phyloP scores from a whole-genome alignment of 2,888 invertebrate species.

The Leptodirus hochenwartii region DNA sequence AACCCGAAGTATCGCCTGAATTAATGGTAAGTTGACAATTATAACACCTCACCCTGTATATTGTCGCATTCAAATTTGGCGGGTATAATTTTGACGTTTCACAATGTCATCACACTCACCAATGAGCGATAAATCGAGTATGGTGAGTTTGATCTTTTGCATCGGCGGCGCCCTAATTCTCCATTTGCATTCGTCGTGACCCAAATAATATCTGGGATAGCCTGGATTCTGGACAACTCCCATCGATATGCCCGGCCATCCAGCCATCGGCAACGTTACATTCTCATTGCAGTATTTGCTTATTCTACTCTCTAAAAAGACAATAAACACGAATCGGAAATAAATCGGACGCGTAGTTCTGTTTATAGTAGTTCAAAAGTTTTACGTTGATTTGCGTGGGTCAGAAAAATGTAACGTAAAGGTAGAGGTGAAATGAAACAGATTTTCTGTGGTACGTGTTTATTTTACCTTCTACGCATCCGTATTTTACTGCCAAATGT shows the following conservation, averaged over 20 bases:
- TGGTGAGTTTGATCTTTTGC: slow-evolving; percentile 42
- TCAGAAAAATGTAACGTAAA: no score
- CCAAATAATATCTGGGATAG: slow-evolving; percentile 56
- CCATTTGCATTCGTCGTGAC: slow-evolving; percentile 47
- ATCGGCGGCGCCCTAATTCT: slow-evolving; percentile 39
- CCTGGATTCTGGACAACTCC: slow-evolving; percentile 54
- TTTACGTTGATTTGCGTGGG: no score
- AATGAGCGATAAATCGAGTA: slow-evolving; percentile 52
- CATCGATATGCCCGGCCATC: slow-evolving; percentile 27
- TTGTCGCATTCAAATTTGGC: no score
- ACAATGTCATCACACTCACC: no score
- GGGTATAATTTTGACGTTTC: no score
- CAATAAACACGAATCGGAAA: slow-evolving; percentile 10
- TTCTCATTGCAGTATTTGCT: slow-evolving; percentile 31
- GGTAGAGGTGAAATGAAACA: no score
- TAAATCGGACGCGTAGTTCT: no score
- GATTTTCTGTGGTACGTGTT: no score
- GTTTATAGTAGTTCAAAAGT: no score
- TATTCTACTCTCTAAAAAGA: slow-evolving; percentile 27
- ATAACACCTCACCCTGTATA: no score
- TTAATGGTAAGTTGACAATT: no score
- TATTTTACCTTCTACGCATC: slow-evolving; percentile 59
- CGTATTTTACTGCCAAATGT: slow-evolving; percentile 48
- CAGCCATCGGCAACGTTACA: slow-evolving; percentile 23
- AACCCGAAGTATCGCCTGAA: no score